phyloP scores from a whole-genome alignment of 2,888 invertebrate species.

The Oligia fasciuncula region DNA sequence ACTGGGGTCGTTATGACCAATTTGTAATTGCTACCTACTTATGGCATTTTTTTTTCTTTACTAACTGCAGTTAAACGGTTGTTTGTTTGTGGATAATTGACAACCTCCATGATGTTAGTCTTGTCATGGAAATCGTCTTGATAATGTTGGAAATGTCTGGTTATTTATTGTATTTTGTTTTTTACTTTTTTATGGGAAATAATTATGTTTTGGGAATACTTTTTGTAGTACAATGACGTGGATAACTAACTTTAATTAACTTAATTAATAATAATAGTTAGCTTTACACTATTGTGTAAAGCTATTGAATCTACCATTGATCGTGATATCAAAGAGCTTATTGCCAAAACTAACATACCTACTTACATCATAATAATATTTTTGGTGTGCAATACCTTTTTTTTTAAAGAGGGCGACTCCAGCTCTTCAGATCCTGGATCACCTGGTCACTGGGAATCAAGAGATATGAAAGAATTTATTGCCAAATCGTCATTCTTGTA shows the following conservation, averaged over 20 bases:
- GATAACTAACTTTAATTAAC: no score
- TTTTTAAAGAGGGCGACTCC: no score
- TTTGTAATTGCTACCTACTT: constrained; percentile 87
- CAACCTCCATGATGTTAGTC: constrained; percentile 26
- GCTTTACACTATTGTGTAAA: no score
- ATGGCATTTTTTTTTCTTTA: constrained; percentile 78
- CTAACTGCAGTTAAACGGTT: constrained; percentile 67
- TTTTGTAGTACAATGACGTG: background rate
- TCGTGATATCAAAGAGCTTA: background rate
- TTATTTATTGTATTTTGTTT: background rate
- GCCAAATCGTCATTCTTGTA: no score
- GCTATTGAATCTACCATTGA: background rate
- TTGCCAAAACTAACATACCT: background rate
- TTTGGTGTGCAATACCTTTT: background rate
- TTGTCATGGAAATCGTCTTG: constrained; percentile 33
- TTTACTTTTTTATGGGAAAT: background rate
- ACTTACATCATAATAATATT: background rate
- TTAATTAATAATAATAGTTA: no score
- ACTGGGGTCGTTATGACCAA: constrained; percentile 82
- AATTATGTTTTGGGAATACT: background rate
- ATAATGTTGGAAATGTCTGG: background rate
- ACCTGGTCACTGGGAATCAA: no score
- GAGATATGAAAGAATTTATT: no score
- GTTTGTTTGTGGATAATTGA: constrained; percentile 68
- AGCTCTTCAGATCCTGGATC: no score